Conservation (phyloP, 2,113 vertebrate genomes). For the Forbesichthys agassizii region DNA sequence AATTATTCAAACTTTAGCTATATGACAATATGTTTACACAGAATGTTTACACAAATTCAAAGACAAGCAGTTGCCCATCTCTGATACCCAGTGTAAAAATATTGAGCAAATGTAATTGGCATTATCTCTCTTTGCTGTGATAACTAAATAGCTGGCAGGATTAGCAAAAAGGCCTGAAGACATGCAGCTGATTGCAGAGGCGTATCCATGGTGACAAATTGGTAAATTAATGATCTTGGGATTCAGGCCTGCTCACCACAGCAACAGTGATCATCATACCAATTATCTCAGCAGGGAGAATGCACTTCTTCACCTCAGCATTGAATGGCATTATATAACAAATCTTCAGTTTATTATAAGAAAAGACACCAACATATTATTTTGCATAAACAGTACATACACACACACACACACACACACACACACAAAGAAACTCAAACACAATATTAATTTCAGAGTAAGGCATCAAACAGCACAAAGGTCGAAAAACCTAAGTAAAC, state of each 20-base stretch:
- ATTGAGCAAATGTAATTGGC: background rate
- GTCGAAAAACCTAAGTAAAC: conserved; percentile 25
- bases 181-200: background rate
- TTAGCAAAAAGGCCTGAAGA: conserved; percentile 16
- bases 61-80: too few species aligned
- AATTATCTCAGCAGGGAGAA: background rate
- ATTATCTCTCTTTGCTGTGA: conserved; percentile 28
- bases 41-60: too few species aligned
- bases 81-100: background rate
- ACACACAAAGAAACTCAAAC: conserved; percentile 22
- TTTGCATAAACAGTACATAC: conserved; percentile 1
- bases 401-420: too few species aligned
- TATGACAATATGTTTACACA: too few species aligned
- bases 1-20: too few species aligned
- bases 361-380: conserved; percentile 18
- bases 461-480: conserved; percentile 58
- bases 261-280: background rate
- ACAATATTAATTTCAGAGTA: conserved; percentile 47
- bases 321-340: conserved; percentile 3
- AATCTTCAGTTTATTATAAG: conserved; percentile 54
- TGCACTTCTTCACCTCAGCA: background rate
- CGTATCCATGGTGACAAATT: conserved; percentile 6
- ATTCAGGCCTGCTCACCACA: conserved; percentile 7
- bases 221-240: background rate
- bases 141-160: conserved; percentile 48